Evolutionary conservation across 1,140 invertebrate genomes (phyloP), one percentile per base, ranked within the genome.

Genomic region (Drosophila virilis): DNA sequence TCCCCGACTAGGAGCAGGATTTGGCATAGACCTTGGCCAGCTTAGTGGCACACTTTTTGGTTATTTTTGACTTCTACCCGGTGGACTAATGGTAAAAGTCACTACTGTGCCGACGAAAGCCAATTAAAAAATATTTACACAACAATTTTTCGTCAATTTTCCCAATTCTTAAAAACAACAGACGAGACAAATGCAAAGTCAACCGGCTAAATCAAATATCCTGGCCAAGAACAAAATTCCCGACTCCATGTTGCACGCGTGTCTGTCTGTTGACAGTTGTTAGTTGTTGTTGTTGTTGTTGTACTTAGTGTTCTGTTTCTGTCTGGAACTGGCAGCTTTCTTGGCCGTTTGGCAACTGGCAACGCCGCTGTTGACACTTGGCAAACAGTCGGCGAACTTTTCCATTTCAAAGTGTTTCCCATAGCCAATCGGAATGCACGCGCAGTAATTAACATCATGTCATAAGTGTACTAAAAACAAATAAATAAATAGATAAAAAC

Each of bases 361-460:
- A 42, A 38, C 46, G 60, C 60, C 45, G 60, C 60, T 69, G 57
- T 74, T 74, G 71, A 62, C 72, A 70, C 50, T 57, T 43, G 51
- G 9, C 67, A 74, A 74, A 74, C 59, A 70, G 67, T 60, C 72
- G 72, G 72, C 72, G 67, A 74, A 74, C 72, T 74, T 74, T 70
- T 58, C 42, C 57, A 69, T 69, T 74, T 74, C 66, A 74, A 74
- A 74, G 72, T 51, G 72, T 22, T 74, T 74, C 70, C 70, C 70
- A 73, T 40, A 58, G 57, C 51, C 51, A 66, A 37, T 17, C 62
- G 42, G 72, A 80, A 64, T 78, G 64, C 74, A 72, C 72, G 80
- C 73, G 75, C 76, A 81, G 83, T 89, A 86, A 86, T 86, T 86
- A 86, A 86, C 83, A 86, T 86, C 83, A 86, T 86, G 83, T 86